Conservation (phyloP, 1,140 invertebrate genomes). For the Drosophila dunni region DNA sequence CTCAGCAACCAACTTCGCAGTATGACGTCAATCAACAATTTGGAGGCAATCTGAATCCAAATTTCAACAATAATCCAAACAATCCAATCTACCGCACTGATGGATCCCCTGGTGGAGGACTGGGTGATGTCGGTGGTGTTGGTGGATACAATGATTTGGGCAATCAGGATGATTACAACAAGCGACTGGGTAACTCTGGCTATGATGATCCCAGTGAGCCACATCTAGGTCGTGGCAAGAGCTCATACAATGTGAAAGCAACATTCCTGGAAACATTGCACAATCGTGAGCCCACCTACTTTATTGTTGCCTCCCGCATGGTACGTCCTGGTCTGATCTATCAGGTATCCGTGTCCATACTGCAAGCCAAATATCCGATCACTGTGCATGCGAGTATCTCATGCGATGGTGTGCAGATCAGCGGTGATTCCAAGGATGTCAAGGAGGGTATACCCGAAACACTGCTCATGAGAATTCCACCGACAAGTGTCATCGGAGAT, state of each 20-base stretch:
- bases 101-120: constrained; percentile 1
- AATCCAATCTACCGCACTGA: constrained; percentile 52
- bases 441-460: constrained; percentile 93
- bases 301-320: constrained; percentile 93
- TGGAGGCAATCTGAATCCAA: constrained; percentile 35
- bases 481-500: constrained; percentile 91
- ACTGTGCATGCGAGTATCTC: constrained; percentile 93
- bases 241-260: constrained; percentile 70
- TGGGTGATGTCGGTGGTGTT: background rate
- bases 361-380: constrained; percentile 90
- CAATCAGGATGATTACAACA: constrained; percentile 60
- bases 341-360: constrained; percentile 91
- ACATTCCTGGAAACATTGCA: constrained; percentile 73
- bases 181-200: constrained; percentile 42
- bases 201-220: constrained; percentile 57
- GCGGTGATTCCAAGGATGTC: constrained; percentile 90
- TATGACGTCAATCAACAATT: constrained; percentile 44
- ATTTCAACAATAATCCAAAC: constrained; percentile 38
- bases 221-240: constrained; percentile 66
- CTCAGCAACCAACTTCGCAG: constrained; percentile 31
- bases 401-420: constrained; percentile 94
- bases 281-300: constrained; percentile 88
- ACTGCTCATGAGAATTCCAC: constrained; percentile 93
- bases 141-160: constrained; percentile 62
- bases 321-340: constrained; percentile 95